These are phyloP conservation scores for Tiliacea aurago DNA, from an alignment of 2,888 invertebrate genomes.

Conservation along the genomic window DNA sequence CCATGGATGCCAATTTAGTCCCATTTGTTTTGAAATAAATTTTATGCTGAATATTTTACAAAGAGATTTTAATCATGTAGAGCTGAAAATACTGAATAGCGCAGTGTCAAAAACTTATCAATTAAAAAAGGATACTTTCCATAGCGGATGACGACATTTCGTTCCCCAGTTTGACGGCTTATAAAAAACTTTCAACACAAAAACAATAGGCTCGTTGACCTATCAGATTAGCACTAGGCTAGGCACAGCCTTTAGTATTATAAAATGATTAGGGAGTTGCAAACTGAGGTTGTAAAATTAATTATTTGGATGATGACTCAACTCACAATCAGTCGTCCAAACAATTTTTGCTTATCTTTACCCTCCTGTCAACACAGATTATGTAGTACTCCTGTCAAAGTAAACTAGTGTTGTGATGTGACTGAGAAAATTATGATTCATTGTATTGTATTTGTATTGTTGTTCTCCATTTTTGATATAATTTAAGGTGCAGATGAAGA, in stretches of 20 bases:
- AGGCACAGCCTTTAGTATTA: conserved; percentile 34
- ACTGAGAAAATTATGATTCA: neutral
- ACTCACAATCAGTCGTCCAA: conserved; percentile 64
- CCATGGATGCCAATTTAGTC: conserved; percentile 42
- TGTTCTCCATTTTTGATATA: neutral
- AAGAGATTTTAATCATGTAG: conserved; percentile 6
- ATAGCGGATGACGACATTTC: conserved; percentile 97
- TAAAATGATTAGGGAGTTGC: conserved; percentile 34
- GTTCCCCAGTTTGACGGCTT: conserved; percentile 94
- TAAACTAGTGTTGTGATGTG: neutral
- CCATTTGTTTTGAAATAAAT: neutral
- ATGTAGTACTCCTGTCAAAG: too few relatives aligned
- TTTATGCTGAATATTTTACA: conserved; percentile 2
- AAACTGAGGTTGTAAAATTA: conserved; percentile 29
- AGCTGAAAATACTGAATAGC: conserved; percentile 43
- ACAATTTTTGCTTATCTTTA: conserved; percentile 48
- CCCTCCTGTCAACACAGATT: too few relatives aligned
- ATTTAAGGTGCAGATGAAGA: neutral
- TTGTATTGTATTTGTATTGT: too few relatives aligned
- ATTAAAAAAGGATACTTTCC: conserved; percentile 96
- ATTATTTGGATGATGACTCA: conserved; percentile 66
- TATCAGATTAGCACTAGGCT: conserved; percentile 62
- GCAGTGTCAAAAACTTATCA: conserved; percentile 45
- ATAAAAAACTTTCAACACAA: conserved; percentile 69
- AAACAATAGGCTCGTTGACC: conserved; percentile 69